Percentiles rank a stretch among this genome's conserved stretches.
Evolutionary conservation across 2,888 invertebrate genomes (phyloP).

Genomic region (Drosophila ezoana): DNA sequence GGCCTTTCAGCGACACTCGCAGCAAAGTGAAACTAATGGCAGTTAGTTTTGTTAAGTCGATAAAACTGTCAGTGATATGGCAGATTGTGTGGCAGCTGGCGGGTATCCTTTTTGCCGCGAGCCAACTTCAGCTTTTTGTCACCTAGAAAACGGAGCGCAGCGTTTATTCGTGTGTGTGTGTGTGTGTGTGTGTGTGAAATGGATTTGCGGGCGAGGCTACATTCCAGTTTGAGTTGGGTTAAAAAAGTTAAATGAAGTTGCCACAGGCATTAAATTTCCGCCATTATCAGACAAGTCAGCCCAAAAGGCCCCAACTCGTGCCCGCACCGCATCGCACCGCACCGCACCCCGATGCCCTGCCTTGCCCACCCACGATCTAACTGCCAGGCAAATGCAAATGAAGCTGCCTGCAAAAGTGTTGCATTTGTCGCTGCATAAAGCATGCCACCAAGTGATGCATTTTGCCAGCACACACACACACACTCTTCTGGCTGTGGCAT

Average conservation of each 20-base stretch:
- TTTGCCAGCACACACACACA: constrained; percentile 12
- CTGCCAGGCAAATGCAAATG: constrained; percentile 43
- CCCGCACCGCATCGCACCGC: not conserved
- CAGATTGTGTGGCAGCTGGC: constrained; percentile 76
- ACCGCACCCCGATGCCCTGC: not conserved
- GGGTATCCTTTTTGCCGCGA: constrained; percentile 29
- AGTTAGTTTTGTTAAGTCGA: constrained; percentile 83
- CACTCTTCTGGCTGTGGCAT: not conserved
- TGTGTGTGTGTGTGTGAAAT: constrained; percentile 26
- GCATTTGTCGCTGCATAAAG: constrained; percentile 62
- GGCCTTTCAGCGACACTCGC: constrained; percentile 78
- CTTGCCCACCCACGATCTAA: not conserved
- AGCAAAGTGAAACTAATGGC: constrained; percentile 82
- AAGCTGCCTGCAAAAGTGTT: constrained; percentile 48
- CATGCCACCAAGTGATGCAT: constrained; percentile 52
- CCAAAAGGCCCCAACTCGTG: constrained; percentile 4
- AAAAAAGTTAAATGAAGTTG: constrained; percentile 77
- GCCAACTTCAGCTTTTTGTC: constrained; percentile 40
- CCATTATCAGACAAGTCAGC: constrained; percentile 56
- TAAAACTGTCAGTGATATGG: constrained; percentile 82
- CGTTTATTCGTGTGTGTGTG: constrained; percentile 19
- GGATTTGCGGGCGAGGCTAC: constrained; percentile 52
- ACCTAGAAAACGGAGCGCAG: constrained; percentile 26
- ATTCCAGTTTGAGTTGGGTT: constrained; percentile 65
- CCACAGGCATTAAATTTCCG: constrained; percentile 71